These are phyloP conservation scores for Hydropsyche betteni DNA, from an alignment of 2,888 invertebrate genomes.

Conservation along the genomic window DNA sequence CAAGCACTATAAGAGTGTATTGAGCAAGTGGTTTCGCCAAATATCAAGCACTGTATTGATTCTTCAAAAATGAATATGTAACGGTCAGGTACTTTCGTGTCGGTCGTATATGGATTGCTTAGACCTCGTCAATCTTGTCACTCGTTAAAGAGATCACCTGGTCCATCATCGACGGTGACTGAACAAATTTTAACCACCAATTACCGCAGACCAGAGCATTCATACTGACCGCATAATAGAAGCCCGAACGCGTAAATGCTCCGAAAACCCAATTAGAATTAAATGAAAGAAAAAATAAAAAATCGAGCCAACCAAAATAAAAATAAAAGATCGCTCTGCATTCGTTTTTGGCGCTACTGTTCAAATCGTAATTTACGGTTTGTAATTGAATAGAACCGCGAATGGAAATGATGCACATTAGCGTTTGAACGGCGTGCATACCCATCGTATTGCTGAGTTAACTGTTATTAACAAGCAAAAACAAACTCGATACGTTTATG, in stretches of 20 bases:
- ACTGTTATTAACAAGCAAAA: conserved; percentile 28
- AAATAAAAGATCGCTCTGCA: conserved; percentile 6
- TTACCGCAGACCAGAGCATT: conserved; percentile 44
- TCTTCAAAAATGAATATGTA: neutral
- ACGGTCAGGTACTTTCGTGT: neutral
- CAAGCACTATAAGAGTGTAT: too few relatives aligned
- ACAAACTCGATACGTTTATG: conserved; percentile 19
- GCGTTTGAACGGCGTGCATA: neutral
- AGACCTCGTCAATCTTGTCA: conserved; percentile 47
- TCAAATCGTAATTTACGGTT: conserved; percentile 20
- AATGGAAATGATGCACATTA: conserved; percentile 21
- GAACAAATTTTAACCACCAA: conserved; percentile 49
- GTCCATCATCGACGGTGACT: conserved; percentile 50
- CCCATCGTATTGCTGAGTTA: conserved; percentile 16
- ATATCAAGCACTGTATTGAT: neutral
- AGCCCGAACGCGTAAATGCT: conserved; percentile 28
- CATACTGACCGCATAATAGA: conserved; percentile 34
- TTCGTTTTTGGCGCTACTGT: conserved; percentile 18
- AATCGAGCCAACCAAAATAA: neutral
- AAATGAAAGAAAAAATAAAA: conserved; percentile 26
- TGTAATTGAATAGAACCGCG: conserved; percentile 22
- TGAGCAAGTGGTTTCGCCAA: neutral
- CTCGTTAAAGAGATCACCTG: conserved; percentile 45
- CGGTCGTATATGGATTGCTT: conserved; percentile 18
- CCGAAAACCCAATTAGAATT: conserved; percentile 41